A percentile compares a stretch with the other conserved stretches of the same genome.
Evolutionary conservation across 1,140 invertebrate species (phyloP).

Genomic region (Macrobrachium rosenbergii): DNA sequence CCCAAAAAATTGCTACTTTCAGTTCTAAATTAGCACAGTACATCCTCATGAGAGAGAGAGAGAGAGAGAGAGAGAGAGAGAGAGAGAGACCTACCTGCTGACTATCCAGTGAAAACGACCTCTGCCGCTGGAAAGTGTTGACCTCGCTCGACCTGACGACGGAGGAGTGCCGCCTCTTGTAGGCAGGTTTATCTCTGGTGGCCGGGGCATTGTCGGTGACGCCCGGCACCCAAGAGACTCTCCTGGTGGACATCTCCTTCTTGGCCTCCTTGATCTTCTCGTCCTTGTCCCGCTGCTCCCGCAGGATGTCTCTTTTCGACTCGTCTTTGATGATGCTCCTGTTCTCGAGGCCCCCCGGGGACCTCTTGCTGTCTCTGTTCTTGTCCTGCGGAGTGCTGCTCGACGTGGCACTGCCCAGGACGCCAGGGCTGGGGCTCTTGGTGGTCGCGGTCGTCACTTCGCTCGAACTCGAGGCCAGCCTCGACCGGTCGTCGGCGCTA

Average conservation of each 20-base stretch:
- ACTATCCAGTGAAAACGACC: conserved; percentile 71
- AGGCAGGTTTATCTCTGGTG: conserved; percentile 66
- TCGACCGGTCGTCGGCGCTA: not conserved
- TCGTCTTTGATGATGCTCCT: conserved; percentile 52
- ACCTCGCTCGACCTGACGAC: conserved; percentile 67
- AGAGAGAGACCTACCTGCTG: conserved; percentile 65
- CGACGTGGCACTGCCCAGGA: not conserved
- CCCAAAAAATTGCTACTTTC: too few relatives aligned
- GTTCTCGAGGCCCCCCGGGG: conserved; percentile 28
- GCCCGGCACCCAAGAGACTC: conserved; percentile 65
- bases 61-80: too few relatives aligned
- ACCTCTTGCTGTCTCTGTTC: conserved; percentile 30
- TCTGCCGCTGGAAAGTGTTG: conserved; percentile 68
- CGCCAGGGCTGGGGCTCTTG: not conserved
- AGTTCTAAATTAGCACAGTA: too few relatives aligned
- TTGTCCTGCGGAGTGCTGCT: not conserved
- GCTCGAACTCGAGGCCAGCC: not conserved
- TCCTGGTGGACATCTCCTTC: conserved; percentile 55
- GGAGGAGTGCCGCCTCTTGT: conserved; percentile 67
- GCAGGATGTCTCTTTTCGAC: conserved; percentile 21
- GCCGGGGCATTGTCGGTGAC: conserved; percentile 65
- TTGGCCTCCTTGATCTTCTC: conserved; percentile 40
- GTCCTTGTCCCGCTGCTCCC: conserved; percentile 35
- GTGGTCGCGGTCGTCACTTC: too few relatives aligned
- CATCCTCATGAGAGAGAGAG: too few relatives aligned